Percentiles rank a stretch among this genome's conserved stretches.
phyloP scores from a whole-genome alignment of 2,113 vertebrate species.

The Engraulis encrasicolus region DNA sequence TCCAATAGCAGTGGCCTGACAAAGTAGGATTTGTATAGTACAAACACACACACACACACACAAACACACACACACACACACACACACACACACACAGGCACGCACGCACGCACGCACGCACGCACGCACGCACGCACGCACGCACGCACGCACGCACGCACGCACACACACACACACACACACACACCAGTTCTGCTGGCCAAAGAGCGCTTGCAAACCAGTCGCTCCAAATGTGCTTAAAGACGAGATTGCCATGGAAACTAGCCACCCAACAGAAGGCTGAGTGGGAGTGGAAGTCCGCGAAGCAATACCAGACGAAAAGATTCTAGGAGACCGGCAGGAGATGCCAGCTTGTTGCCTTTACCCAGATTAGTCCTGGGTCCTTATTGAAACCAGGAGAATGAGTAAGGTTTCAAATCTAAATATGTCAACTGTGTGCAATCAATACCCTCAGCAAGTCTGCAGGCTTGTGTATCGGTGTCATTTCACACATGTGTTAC shows the following conservation, averaged over 20 bases:
- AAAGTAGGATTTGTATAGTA: too few relatives aligned
- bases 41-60: too few relatives aligned
- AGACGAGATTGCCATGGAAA: conserved; percentile 6
- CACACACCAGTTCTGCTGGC: neutral
- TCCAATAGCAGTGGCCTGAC: too few relatives aligned
- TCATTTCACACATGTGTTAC: too few relatives aligned
- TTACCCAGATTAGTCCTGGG: neutral
- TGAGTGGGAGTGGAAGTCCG: neutral
- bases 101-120: too few relatives aligned
- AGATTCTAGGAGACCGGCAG: neutral
- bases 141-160: too few relatives aligned
- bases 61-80: too few relatives aligned
- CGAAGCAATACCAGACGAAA: neutral
- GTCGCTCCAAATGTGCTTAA: conserved; percentile 11
- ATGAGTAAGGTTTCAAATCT: neutral
- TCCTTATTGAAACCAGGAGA: neutral
- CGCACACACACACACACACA: too few relatives aligned
- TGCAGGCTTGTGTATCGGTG: neutral
- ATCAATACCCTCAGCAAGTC: neutral
- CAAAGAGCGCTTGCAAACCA: neutral
- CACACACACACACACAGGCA: too few relatives aligned
- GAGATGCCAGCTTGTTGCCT: neutral
- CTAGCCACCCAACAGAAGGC: conserved; percentile 12
- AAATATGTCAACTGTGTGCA: neutral
- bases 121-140: too few relatives aligned